A percentile compares a stretch with the other conserved stretches of the same genome.
Evolutionary conservation across 2,113 vertebrate genomes (phyloP).

Genomic region (Hemiprocne comata): DNA sequence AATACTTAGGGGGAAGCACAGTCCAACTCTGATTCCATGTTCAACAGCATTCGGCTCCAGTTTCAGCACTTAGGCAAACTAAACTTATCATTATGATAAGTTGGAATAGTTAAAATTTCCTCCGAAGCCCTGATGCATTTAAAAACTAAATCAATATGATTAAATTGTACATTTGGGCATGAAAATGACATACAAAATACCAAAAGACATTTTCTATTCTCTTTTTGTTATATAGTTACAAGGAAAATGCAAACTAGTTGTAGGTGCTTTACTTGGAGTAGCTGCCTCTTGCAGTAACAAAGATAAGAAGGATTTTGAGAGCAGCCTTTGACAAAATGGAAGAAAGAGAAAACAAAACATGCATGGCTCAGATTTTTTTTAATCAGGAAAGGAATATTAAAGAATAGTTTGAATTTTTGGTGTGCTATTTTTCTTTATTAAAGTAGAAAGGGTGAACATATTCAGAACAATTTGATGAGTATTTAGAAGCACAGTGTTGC

Average conservation of each 20-base stretch:
- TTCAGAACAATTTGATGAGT: background rate
- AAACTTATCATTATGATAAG: background rate
- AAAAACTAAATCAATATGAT: background rate
- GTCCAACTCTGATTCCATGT: background rate
- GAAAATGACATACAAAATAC: background rate
- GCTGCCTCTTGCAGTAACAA: background rate
- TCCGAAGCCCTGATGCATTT: background rate
- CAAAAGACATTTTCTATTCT: background rate
- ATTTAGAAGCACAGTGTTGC: background rate
- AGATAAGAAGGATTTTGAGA: background rate
- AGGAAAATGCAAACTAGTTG: background rate
- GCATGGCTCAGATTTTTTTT: background rate
- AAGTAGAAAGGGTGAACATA: background rate
- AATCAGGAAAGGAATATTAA: background rate
- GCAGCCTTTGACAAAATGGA: background rate
- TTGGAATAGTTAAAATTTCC: background rate
- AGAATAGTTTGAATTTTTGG: background rate
- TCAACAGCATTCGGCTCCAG: background rate
- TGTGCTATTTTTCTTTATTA: background rate
- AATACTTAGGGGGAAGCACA: background rate
- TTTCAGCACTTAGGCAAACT: background rate
- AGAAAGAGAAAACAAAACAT: background rate
- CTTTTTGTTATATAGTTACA: background rate
- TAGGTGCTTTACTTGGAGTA: background rate
- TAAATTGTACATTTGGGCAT: background rate